Evolutionary conservation across 2,888 invertebrate genomes (phyloP).

Genomic region (Chrysolina americana): DNA sequence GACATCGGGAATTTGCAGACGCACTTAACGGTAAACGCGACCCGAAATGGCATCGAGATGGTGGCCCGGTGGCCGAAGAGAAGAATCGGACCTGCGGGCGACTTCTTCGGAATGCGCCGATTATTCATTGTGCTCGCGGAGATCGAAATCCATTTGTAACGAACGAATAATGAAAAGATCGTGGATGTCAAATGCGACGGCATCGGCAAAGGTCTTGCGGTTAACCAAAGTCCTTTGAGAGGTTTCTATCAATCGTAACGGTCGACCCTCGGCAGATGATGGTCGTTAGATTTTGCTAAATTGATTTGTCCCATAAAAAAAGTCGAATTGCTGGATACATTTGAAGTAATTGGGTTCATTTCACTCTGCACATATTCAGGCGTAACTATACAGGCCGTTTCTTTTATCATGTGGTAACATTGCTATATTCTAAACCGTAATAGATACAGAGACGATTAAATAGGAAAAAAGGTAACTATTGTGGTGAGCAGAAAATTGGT

Average conservation of each 20-base stretch:
- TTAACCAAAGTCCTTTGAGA: conserved; percentile 6
- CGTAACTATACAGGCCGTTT: no score
- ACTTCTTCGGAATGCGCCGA: conserved; percentile 27
- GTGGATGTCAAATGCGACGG: conserved; percentile 8
- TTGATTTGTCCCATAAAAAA: background rate
- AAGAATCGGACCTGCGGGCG: conserved; percentile 18
- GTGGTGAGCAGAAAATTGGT: no score
- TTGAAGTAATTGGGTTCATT: no score
- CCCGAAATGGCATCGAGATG: conserved; percentile 31
- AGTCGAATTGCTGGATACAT: background rate
- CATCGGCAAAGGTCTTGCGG: background rate
- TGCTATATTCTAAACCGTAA: no score
- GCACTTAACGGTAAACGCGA: conserved; percentile 26
- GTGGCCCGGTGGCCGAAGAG: background rate
- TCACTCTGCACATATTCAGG: no score
- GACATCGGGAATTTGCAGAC: conserved; percentile 28
- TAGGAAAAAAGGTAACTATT: no score
- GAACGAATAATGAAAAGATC: conserved; percentile 14
- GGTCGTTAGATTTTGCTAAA: background rate
- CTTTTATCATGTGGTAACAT: no score
- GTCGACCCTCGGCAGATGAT: background rate
- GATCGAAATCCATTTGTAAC: conserved; percentile 12
- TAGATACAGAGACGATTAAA: no score
- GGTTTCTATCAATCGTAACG: conserved; percentile 2
- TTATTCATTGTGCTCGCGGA: conserved; percentile 22